Base-by-base conservation (phyloP, 2,888 invertebrate species). In the Cantharis flavilabris region DNA sequence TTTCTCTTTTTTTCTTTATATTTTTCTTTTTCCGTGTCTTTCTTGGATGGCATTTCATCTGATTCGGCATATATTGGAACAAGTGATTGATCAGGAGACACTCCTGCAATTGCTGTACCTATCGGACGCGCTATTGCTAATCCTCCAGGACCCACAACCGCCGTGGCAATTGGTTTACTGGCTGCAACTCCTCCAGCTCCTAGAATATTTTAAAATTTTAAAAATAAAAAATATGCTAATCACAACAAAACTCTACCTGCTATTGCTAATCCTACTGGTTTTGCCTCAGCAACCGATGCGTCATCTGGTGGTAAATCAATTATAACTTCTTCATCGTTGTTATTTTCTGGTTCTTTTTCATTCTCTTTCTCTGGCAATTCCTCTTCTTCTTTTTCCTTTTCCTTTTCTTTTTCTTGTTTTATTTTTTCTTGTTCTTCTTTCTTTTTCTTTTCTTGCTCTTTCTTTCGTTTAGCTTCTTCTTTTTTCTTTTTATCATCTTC, bases 41-140 rank as follows among this genome's bases (percentile, higher is more conserved):
- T 73, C 75, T 67, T 78, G 62, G 64, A 71, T 75, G 71, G 77
- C 72, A 26, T 23, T 28, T 73, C 75, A 20, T 80, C 75, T 18
- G 76, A 77, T 67, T 79, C 79, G 3, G 71, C 71, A 62, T 76
- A 71, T 26, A 87, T 84, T 16, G 88, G 88, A 14, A 88, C 83
- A 11, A 88, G 80, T 9, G 87, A 85, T 82, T 89, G 88, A 72
- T 88, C 88, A 0, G 92, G 92, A 76, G 91, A 90, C 0, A 95
- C 89, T 1, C 95, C 95, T 1, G 95, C 94, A 49, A 95, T 92
- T 7, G 95, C 95, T 0, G 94, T 94, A 20, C 92, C 94, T 0
- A 94, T 90, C 0, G 95, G 95, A 4, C 92, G 89, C 0, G 94
- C 92, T 3, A 95, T 89, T 0, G 95, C 94, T 9, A 94, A 86